Conservation (phyloP, 1,140 invertebrate genomes). For the Hycleus phaleratus region DNA sequence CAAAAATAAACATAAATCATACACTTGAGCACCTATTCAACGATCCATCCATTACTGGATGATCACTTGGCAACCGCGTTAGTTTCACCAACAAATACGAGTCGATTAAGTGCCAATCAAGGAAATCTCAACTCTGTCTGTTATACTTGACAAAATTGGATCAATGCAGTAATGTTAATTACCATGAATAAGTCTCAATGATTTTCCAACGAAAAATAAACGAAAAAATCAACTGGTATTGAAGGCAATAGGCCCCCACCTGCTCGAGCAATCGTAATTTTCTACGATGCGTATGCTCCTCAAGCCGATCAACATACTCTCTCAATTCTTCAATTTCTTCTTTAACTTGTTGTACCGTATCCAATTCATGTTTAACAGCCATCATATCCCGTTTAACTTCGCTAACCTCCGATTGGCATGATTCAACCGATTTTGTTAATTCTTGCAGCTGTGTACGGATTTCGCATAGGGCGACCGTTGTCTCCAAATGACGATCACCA, state of each 20-base stretch:
- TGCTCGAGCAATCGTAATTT: slow-evolving; percentile 81
- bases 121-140: too few species aligned
- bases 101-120: too few species aligned
- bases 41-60: too few species aligned
- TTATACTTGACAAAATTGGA: too few species aligned
- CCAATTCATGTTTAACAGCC: slow-evolving; percentile 85
- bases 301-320: slow-evolving; percentile 82
- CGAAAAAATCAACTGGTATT: background rate
- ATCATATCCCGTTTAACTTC: slow-evolving; percentile 90
- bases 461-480: slow-evolving; percentile 81
- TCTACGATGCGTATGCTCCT: slow-evolving; percentile 78
- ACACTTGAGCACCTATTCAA: too few species aligned
- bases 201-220: background rate
- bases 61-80: too few species aligned
- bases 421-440: slow-evolving; percentile 86
- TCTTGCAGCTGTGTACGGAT: slow-evolving; percentile 85
- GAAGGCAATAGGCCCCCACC: slow-evolving; percentile 47
- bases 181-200: too few species aligned
- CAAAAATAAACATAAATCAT: too few species aligned
- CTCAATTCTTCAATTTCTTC: slow-evolving; percentile 88
- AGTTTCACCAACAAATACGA: too few species aligned
- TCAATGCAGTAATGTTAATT: too few species aligned
- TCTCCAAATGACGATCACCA: slow-evolving; percentile 78
- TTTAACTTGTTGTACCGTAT: slow-evolving; percentile 86
- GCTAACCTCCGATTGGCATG: slow-evolving; percentile 85